phyloP scores from a whole-genome alignment of 2,888 invertebrate genomes.

The Invenusta paracnida region DNA sequence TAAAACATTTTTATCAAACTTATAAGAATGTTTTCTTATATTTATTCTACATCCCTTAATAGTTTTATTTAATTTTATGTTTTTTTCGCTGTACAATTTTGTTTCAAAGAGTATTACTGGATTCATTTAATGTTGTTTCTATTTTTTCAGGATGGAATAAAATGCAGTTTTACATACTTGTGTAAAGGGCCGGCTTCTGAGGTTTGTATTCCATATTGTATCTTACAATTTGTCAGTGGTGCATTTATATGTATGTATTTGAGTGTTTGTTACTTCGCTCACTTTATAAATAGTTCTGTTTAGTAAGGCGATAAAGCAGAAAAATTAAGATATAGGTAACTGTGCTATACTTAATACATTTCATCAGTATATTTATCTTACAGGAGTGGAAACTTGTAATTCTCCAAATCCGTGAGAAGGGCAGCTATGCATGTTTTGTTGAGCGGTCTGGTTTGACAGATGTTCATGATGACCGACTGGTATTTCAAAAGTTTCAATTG shows the following conservation, averaged over 20 bases:
- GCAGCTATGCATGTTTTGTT: background rate
- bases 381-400: background rate
- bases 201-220: background rate
- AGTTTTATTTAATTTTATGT: no score
- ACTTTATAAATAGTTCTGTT: no score
- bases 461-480: background rate
- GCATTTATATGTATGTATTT: background rate
- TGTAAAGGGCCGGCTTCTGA: background rate
- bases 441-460: background rate
- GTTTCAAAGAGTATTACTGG: no score
- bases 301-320: no score
- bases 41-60: no score
- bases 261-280: background rate
- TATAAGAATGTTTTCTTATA: no score
- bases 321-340: no score
- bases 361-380: no score
- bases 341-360: no score
- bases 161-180: background rate
- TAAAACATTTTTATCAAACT: no score
- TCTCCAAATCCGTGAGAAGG: background rate
- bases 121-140: no score
- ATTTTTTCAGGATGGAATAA: slow-evolving; percentile 7
- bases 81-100: no score
- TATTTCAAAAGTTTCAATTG: background rate
- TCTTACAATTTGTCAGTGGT: background rate